Base-by-base conservation (phyloP, 1,140 invertebrate genomes). In the Oryctes rhinoceros region DNA sequence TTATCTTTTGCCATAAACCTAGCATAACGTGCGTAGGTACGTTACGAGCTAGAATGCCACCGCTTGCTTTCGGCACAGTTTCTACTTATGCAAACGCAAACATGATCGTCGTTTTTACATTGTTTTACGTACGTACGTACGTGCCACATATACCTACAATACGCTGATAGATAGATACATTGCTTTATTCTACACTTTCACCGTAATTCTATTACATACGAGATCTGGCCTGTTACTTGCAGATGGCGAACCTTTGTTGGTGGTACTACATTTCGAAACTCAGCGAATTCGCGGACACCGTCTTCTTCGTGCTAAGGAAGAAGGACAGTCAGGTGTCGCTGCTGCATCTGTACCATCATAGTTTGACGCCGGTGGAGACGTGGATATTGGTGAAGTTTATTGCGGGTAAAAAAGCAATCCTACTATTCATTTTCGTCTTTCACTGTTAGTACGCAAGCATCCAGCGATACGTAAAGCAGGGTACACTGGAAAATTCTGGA, bases 211-310 rank as follows among this genome's bases (percentile, higher is more conserved):
- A 2, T 30, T 30, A 24, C 18, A 15, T 15, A 30, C 5, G 1
- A 74, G 6, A 5, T 35, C 53, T 53, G 18, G 59, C 24, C 44
- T 53, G 9, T 44, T n/a, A 62, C 65, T 79, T 84, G 92, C 90
- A 97, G 94, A 98, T 98, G 96, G 93, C 96, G 0, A 94, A 95
- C 84, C 92, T 97, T 15, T 96, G 97, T 86, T 99, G 96, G 94
- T 96, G 96, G 91, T 99, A 98, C 88, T 99, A 98, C 89, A 94
- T 98, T 88, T 98, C 97, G 71, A 99, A 99, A 89, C 92, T 97
- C 83, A 95, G 97, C 15, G 98, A 99, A 90, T 98, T 99, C 88
- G 92, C 96, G 24, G 97, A 99, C 89, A 99, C 97, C 80, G 88
- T 97, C 84, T 98, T 97, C 91, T 98, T 98, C 89, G 93, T 97